These are phyloP conservation scores for Cephonodes hylas DNA, from an alignment of 2,888 invertebrate species.

Conservation along the genomic window DNA sequence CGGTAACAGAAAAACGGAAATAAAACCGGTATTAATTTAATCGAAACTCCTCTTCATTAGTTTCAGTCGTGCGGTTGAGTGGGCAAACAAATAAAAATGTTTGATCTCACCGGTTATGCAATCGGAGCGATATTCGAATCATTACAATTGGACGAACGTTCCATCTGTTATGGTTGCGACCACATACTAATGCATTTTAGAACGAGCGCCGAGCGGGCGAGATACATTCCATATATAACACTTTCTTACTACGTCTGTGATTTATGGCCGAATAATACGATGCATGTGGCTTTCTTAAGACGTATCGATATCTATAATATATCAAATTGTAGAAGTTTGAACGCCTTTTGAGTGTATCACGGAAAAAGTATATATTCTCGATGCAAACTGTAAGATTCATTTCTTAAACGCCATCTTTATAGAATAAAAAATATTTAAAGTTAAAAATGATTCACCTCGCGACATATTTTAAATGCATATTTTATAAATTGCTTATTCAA, in stretches of 20 bases:
- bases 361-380: too few species aligned
- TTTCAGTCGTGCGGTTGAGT: slow-evolving; percentile 71
- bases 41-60: slow-evolving; percentile 77
- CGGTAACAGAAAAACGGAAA: slow-evolving; percentile 55
- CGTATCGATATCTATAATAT: neutral
- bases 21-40: slow-evolving; percentile 74
- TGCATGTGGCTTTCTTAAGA: neutral
- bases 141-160: slow-evolving; percentile 55
- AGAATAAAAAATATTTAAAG: too few species aligned
- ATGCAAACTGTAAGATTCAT: too few species aligned
- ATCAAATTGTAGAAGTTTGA: neutral
- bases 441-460: too few species aligned
- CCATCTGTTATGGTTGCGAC: slow-evolving; percentile 41
- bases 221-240: slow-evolving; percentile 21
- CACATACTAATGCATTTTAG: slow-evolving; percentile 36
- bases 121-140: slow-evolving; percentile 66
- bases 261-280: neutral
- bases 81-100: slow-evolving; percentile 77
- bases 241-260: slow-evolving; percentile 17
- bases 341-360: too few species aligned
- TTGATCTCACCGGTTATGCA: slow-evolving; percentile 72
- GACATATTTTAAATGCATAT: too few species aligned
- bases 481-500: too few species aligned
- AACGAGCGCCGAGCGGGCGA: slow-evolving; percentile 17
- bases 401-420: too few species aligned